A percentile compares a stretch with the other conserved stretches of the same genome.
Conservation (phyloP, 2,888 invertebrate species). For the Ophion costatus region DNA sequence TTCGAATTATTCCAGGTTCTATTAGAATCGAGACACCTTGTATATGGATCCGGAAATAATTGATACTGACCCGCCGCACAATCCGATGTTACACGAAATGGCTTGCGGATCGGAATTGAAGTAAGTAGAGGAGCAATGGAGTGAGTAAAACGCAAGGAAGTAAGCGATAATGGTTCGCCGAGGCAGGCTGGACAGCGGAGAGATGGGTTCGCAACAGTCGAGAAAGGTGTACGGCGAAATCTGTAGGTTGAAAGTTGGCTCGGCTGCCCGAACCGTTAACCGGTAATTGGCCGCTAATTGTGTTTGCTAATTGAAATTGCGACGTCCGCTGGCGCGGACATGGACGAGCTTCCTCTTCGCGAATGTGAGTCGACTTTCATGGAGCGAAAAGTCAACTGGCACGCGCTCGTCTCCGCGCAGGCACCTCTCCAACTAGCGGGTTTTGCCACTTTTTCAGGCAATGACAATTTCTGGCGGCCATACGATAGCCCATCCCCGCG, state of each 20-base stretch:
- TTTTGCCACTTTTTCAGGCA: slow-evolving; percentile 10
- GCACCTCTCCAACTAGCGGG: not conserved
- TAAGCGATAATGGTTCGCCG: slow-evolving; percentile 29
- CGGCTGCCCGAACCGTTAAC: slow-evolving; percentile 52
- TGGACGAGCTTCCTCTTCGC: slow-evolving; percentile 48
- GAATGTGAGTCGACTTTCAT: slow-evolving; percentile 52
- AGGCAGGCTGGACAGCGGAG: slow-evolving; percentile 8
- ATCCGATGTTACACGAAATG: not conserved
- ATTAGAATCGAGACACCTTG: too few species aligned
- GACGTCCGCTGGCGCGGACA: slow-evolving; percentile 62
- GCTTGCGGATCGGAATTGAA: not conserved
- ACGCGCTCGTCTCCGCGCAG: not conserved
- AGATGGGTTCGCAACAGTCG: slow-evolving; percentile 13
- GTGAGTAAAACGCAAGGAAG: slow-evolving; percentile 1
- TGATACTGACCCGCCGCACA: not conserved
- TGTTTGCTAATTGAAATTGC: slow-evolving; percentile 80
- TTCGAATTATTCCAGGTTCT: too few species aligned
- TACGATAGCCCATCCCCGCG: not conserved
- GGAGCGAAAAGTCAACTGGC: slow-evolving; percentile 19
- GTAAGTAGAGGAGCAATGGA: not conserved
- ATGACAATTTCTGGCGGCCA: not conserved
- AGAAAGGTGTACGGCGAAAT: slow-evolving; percentile 20
- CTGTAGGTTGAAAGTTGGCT: slow-evolving; percentile 37
- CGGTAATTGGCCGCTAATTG: slow-evolving; percentile 78
- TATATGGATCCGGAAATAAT: too few species aligned